Conservation (phyloP, 2,888 invertebrate species). For the Callyntrura sp. region DNA sequence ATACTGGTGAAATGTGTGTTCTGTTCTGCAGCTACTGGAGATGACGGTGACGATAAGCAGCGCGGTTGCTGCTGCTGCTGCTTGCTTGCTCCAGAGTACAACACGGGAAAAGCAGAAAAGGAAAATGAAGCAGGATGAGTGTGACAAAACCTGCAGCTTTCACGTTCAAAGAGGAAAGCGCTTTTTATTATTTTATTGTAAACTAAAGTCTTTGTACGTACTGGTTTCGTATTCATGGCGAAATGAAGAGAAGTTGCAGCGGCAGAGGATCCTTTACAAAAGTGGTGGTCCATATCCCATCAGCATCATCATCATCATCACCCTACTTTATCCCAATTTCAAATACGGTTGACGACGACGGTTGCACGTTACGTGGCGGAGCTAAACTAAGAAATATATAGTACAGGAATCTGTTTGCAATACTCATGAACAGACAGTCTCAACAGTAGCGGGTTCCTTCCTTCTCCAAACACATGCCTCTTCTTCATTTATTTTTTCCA, state of each 20-base stretch:
- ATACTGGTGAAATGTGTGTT: conserved; percentile 18
- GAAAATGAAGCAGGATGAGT: neutral
- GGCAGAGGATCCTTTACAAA: neutral
- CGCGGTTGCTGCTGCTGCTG: conserved; percentile 20
- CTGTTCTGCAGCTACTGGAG: neutral
- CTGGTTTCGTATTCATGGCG: conserved; percentile 19
- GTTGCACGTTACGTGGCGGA: neutral
- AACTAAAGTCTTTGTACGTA: conserved; percentile 4
- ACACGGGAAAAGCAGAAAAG: neutral
- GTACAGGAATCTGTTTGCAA: neutral
- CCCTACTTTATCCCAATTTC: neutral
- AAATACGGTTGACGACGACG: neutral
- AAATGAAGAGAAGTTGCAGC: neutral
- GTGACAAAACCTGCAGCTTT: neutral
- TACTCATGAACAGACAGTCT: neutral
- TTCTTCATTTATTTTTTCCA: neutral
- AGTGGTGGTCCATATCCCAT: neutral
- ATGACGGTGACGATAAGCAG: conserved; percentile 18
- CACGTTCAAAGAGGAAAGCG: neutral
- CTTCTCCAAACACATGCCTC: neutral
- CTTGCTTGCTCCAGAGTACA: neutral
- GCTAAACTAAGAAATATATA: neutral
- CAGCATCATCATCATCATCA: neutral
- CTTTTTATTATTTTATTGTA: conserved; percentile 16
- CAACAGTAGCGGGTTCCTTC: neutral